Evolutionary conservation across 2,797 vertebrate species (phyloP).

Genomic region (Myiotriccus ornatus): DNA sequence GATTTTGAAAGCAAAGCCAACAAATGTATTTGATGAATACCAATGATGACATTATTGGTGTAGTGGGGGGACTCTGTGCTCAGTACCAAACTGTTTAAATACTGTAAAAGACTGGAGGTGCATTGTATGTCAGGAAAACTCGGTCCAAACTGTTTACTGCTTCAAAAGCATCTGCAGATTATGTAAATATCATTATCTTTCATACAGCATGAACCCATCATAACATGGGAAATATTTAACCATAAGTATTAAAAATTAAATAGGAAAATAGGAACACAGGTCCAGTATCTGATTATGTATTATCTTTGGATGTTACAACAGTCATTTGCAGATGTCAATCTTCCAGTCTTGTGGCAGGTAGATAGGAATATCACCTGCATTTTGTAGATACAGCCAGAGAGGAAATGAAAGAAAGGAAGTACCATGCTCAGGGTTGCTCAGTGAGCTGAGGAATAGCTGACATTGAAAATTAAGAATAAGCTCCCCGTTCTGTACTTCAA

Average conservation of each 20-base stretch:
- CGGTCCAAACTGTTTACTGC: not conserved
- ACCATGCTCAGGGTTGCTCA: not conserved
- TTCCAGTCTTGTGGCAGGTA: not conserved
- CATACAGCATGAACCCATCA: not conserved
- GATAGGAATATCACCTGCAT: not conserved
- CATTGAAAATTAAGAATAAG: not conserved
- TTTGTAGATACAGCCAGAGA: not conserved
- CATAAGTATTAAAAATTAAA: not conserved
- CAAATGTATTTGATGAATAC: not conserved
- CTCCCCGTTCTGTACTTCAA: not conserved
- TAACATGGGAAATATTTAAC: not conserved
- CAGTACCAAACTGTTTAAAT: not conserved
- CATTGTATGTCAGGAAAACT: not conserved
- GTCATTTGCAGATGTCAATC: not conserved
- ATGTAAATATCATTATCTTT: not conserved
- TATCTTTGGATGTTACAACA: not conserved
- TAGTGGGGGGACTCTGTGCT: not conserved
- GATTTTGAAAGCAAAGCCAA: slow-evolving; percentile 31
- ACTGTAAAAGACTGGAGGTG: not conserved
- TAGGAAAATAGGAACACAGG: not conserved
- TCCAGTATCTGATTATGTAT: not conserved
- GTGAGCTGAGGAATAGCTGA: not conserved
- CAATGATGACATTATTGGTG: not conserved
- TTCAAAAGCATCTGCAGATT: not conserved
- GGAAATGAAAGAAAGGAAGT: not conserved